Conservation (phyloP, 2,113 vertebrate species). For the Psittacula cyanocephala region DNA sequence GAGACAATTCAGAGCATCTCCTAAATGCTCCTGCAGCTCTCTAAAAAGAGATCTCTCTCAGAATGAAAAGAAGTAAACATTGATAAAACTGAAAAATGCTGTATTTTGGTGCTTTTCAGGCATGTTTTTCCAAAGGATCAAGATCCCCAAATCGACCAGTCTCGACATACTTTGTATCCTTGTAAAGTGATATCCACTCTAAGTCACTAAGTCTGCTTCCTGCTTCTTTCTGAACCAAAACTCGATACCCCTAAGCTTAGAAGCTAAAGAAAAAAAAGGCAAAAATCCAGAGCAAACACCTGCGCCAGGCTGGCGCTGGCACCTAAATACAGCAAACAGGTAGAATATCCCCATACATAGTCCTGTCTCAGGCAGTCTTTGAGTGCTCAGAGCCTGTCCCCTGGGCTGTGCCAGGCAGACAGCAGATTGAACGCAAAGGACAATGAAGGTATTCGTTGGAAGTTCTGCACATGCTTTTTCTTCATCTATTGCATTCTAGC, state of each 20-base stretch:
- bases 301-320: background rate
- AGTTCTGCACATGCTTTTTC: background rate
- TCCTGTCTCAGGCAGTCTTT: background rate
- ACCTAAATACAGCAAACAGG: accelerated
- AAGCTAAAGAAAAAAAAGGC: background rate
- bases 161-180: background rate
- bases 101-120: background rate
- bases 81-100: background rate
- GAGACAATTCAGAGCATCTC: background rate
- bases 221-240: background rate
- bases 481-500: background rate
- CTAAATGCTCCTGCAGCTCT: background rate
- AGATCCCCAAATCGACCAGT: background rate
- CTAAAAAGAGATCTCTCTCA: background rate
- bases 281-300: background rate
- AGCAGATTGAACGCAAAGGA: background rate
- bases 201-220: background rate
- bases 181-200: background rate
- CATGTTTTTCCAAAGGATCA: accelerated
- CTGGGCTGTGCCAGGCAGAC: background rate
- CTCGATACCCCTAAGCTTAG: background rate
- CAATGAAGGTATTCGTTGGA: background rate
- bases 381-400: background rate
- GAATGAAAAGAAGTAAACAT: background rate
- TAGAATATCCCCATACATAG: accelerated